Base-by-base conservation (phyloP, 2,797 vertebrate species). In the Pagetopsis macropterus region DNA sequence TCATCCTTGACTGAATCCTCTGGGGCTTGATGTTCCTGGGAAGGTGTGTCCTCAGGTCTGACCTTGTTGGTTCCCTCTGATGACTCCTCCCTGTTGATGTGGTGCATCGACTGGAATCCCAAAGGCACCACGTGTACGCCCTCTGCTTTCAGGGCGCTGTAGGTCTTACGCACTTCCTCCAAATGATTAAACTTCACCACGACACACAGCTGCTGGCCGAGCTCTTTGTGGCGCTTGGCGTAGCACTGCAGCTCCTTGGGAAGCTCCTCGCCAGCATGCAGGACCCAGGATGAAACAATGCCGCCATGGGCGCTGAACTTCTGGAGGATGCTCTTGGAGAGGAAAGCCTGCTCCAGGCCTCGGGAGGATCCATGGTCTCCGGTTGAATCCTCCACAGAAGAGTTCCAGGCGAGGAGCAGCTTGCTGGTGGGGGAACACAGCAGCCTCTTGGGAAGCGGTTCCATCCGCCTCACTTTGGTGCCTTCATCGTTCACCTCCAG, bases 401-500 rank as follows among this genome's bases (percentile, higher is more conserved):
- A 71, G 84, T 95, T 93, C 94, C 94, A 96, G 59, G 89, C 87
- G 27, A 96, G 88, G 33, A 96, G 91, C 56, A 94, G 68, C 33
- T 93, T 95, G 82, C 84, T 95, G 52, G 94, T 94, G 33, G 94
- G 93, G 44, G 94, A 70, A 48, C 80, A 91, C 69, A 95, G 89
- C 56, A 96, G 92, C 76, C 92, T 79, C 3, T 93, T 85, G 0
- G 95, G 95, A 27, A 95, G 16, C 0, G 93, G 92, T 5, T 86
- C 72, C 27, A 72, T 88, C 3, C 94, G 86, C 19, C 94, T 72
- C 19, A 96, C 95, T 83, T 95, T 97, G 56, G 94, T 96, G 54
- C 92, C 87, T n/a, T 95, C 93, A 4, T 92, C 85, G 2, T 94
- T 96, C 78, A 96, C 89, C 72, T 96, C 94, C 83, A 97, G 92